Conservation (phyloP, 30 jellyfish, hydroid and myxozoan species). For the Turritopsis rubra region DNA sequence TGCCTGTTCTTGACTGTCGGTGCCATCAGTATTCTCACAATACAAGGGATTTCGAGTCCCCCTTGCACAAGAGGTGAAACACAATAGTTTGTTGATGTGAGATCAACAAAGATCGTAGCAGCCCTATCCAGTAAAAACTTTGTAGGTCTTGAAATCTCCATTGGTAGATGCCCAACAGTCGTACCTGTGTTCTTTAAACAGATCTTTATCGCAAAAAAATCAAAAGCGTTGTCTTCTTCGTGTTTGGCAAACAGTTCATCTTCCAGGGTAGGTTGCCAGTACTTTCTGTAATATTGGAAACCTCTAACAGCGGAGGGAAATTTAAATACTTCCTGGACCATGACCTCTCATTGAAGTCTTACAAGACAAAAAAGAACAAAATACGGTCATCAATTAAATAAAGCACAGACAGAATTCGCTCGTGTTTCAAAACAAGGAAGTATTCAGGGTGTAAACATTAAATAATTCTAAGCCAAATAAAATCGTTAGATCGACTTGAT, state of each 20-base stretch:
- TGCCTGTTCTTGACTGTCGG: conserved; percentile 3
- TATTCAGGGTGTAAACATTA: not conserved
- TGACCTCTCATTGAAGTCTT: not conserved
- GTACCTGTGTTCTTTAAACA: not conserved
- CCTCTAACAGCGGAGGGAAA: conserved; percentile 26
- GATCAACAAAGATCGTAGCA: conserved; percentile 4
- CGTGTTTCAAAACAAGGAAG: not conserved
- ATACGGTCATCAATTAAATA: not conserved
- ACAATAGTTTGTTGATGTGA: conserved; percentile 9
- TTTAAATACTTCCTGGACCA: conserved; percentile 11
- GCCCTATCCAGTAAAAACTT: conserved; percentile 20
- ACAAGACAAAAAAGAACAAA: not conserved
- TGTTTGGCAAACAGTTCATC: conserved; percentile 22
- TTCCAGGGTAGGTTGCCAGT: conserved; percentile 26
- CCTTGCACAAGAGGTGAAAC: conserved; percentile 8
- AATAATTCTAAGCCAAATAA: not conserved
- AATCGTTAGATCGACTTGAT: not conserved
- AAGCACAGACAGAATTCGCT: not conserved
- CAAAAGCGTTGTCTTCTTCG: conserved; percentile 21
- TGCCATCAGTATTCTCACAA: conserved; percentile 11
- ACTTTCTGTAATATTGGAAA: not conserved
- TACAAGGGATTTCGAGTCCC: conserved; percentile 12
- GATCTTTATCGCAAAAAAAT: conserved; percentile 20
- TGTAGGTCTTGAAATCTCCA: conserved; percentile 23
- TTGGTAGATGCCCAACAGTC: conserved; percentile 15